Percentiles rank a stretch among this genome's conserved stretches.
Evolutionary conservation across 37 sponge, comb jelly and placozoan genomes (phyloP).

Genomic region (Lycopodina hypogea): DNA sequence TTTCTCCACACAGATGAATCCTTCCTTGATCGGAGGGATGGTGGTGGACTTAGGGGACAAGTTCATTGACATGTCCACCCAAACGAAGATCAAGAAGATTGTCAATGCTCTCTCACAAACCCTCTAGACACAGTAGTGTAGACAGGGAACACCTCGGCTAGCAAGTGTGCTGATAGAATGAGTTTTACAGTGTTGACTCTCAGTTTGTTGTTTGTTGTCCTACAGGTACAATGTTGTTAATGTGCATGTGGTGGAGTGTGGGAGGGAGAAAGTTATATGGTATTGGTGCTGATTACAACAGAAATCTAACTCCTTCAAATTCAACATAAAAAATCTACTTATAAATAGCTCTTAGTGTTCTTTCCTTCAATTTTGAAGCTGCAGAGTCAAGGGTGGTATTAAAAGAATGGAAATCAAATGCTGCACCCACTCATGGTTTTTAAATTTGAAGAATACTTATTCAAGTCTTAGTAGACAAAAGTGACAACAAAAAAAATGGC

Average conservation of each 20-base stretch:
- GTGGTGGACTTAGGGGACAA: slow-evolving; percentile 95
- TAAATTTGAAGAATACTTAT: too few species aligned
- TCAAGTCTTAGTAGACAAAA: too few species aligned
- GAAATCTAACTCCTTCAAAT: neutral
- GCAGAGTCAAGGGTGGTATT: too few species aligned
- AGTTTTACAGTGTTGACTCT: neutral
- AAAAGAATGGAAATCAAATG: too few species aligned
- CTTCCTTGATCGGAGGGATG: slow-evolving; percentile 85
- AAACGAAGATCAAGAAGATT: slow-evolving; percentile 77
- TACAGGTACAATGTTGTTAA: neutral
- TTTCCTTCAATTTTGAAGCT: too few species aligned
- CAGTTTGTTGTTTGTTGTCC: neutral
- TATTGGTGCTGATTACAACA: neutral
- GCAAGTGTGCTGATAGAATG: neutral
- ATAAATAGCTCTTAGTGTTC: too few species aligned
- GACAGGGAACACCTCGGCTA: neutral
- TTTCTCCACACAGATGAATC: slow-evolving; percentile 54
- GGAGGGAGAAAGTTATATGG: neutral
- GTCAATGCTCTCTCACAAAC: slow-evolving; percentile 28
- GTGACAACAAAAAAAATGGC: too few species aligned
- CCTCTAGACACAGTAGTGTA: neutral
- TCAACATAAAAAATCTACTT: too few species aligned
- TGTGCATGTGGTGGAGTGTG: neutral
- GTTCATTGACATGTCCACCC: slow-evolving; percentile 89
- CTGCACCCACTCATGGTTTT: too few species aligned